phyloP scores from a whole-genome alignment of 2,113 vertebrate species.

The Pitta sordida region DNA sequence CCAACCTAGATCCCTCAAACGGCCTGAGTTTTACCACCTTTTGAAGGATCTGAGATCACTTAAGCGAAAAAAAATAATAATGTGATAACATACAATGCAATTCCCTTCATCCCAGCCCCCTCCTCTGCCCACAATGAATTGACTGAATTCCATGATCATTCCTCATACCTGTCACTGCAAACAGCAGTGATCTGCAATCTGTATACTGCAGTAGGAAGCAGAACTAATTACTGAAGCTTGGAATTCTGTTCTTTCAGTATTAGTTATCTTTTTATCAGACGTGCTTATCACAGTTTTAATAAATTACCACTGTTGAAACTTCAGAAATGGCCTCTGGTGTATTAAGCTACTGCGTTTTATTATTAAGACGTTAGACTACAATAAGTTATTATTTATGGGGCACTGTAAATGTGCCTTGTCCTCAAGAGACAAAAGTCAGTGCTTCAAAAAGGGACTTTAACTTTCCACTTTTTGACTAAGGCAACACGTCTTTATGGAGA shows the following conservation, averaged over 20 bases:
- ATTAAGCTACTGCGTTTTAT: not conserved
- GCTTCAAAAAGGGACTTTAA: not conserved
- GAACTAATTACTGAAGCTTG: slow-evolving; percentile 15
- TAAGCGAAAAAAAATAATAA: slow-evolving; percentile 27
- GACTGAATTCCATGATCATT: not conserved
- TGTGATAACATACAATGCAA: not conserved
- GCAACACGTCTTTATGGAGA: not conserved
- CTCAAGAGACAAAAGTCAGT: not conserved
- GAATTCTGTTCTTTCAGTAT: not conserved
- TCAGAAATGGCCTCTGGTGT: slow-evolving; percentile 6
- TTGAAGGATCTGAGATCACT: not conserved
- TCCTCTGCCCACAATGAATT: not conserved
- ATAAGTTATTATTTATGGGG: slow-evolving; percentile 16
- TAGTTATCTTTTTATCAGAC: slow-evolving; percentile 45
- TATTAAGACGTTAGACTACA: slow-evolving; percentile 20
- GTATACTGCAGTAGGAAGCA: not conserved
- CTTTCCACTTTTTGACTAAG: not conserved
- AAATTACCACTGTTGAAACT: slow-evolving; percentile 24
- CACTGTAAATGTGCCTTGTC: not conserved
- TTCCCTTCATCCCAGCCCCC: not conserved
- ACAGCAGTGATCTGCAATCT: not conserved
- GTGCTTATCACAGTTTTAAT: slow-evolving; percentile 43
- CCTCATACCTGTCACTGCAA: slow-evolving; percentile 25
- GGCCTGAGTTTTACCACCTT: not conserved
- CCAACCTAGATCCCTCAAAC: too few species aligned